Evolutionary conservation across 2,888 invertebrate species (phyloP).

Genomic region (Tachystola acroxantha): DNA sequence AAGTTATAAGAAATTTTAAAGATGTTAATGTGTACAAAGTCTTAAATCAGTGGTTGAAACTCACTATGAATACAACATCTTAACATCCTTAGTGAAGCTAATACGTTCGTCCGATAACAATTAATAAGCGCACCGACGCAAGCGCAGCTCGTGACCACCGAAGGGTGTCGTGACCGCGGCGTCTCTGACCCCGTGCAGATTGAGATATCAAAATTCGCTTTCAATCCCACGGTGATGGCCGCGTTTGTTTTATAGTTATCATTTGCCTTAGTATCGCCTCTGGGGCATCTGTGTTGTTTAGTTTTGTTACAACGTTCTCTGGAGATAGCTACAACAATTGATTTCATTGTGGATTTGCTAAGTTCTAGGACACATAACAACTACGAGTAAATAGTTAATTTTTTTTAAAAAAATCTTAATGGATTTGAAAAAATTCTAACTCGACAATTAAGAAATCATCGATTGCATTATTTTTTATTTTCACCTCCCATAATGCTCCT

Average conservation of each 20-base stretch:
- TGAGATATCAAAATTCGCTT: conserved; percentile 76
- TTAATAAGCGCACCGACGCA: conserved; percentile 35
- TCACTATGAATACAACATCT: conserved; percentile 23
- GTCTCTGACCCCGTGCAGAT: conserved; percentile 67
- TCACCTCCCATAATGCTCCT: too few relatives aligned
- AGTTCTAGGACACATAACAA: too few relatives aligned
- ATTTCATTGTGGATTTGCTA: too few relatives aligned
- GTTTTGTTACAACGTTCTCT: too few relatives aligned
- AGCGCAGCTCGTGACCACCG: conserved; percentile 66
- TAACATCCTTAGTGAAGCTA: conserved; percentile 52
- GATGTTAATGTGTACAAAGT: too few relatives aligned
- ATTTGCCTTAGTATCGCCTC: conserved; percentile 35
- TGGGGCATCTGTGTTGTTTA: conserved; percentile 25
- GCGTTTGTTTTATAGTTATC: conserved; percentile 61
- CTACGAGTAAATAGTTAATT: too few relatives aligned
- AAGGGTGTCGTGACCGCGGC: conserved; percentile 75
- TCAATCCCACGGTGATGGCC: conserved; percentile 55
- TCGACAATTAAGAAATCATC: too few relatives aligned
- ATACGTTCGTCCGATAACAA: conserved; percentile 51
- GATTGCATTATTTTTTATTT: too few relatives aligned
- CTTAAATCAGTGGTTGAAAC: background rate
- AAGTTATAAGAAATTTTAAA: too few relatives aligned
- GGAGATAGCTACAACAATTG: too few relatives aligned
- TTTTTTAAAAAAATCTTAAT: too few relatives aligned
- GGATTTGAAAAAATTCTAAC: too few relatives aligned